These are phyloP conservation scores for Hippoglossus stenolepis DNA, from an alignment of 2,113 vertebrate genomes.

Conservation along the genomic window DNA sequence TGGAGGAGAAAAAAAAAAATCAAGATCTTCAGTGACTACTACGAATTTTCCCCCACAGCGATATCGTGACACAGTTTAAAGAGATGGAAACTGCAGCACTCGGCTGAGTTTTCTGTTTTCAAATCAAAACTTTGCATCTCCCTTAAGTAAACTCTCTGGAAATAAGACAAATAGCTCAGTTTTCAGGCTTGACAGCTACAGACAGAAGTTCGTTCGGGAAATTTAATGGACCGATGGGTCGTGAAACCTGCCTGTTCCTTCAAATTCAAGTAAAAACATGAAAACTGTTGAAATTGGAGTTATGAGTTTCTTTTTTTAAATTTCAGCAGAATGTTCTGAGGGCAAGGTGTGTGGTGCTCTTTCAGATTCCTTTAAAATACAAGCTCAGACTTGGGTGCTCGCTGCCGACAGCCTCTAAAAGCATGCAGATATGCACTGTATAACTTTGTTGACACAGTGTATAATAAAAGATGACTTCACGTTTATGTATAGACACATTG, in stretches of 20 bases:
- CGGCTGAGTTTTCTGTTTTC: constrained; percentile 1
- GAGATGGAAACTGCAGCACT: constrained; percentile 3
- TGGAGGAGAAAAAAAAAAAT: constrained; percentile 13
- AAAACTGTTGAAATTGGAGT: constrained; percentile 20
- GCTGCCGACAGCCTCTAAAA: constrained; percentile 52
- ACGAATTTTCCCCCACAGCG: not conserved
- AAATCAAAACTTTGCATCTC: constrained; percentile 26
- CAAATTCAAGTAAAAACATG: constrained; percentile 52
- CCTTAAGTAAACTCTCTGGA: constrained; percentile 10
- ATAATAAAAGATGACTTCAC: constrained; percentile 22
- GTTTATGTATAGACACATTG: constrained; percentile 11
- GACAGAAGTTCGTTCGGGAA: not conserved
- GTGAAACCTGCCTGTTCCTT: constrained; percentile 32
- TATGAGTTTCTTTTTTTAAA: not conserved
- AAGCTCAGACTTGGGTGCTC: constrained; percentile 73
- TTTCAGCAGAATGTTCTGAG: constrained; percentile 49
- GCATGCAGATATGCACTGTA: constrained; percentile 33
- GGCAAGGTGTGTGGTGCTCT: constrained; percentile 65
- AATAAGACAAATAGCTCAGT: constrained; percentile 1
- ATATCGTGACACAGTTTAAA: constrained; percentile 20
- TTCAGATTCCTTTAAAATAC: constrained; percentile 61
- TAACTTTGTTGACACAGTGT: constrained; percentile 31
- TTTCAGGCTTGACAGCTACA: constrained; percentile 6
- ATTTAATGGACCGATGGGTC: not conserved
- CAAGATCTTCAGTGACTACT: constrained; percentile 12